These are phyloP conservation scores for Thalassophryne amazonica DNA, from an alignment of 2,797 vertebrate species.

Conservation along the genomic window DNA sequence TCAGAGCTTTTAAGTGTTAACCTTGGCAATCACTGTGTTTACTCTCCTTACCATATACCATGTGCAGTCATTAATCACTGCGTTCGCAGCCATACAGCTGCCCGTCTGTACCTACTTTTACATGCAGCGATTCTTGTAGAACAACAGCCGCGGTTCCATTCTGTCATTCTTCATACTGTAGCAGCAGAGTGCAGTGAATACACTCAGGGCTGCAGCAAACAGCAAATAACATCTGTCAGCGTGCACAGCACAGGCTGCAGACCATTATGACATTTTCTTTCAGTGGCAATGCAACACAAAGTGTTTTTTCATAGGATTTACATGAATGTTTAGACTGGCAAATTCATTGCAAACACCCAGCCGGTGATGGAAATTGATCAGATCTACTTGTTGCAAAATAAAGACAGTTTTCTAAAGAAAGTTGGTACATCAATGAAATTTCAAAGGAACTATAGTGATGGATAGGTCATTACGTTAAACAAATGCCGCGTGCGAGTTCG, in stretches of 20 bases:
- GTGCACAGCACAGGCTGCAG: not conserved
- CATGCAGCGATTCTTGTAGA: not conserved
- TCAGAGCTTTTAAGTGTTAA: conserved; percentile 58
- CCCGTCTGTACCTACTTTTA: conserved; percentile 22
- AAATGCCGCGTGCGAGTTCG: not conserved
- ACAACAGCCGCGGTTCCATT: conserved; percentile 18
- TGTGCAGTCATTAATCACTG: conserved; percentile 56
- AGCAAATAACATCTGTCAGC: conserved; percentile 31
- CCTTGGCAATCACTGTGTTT: conserved; percentile 54
- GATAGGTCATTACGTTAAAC: accelerated
- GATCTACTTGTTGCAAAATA: conserved; percentile 5
- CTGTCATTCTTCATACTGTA: not conserved
- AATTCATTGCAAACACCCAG: conserved; percentile 64
- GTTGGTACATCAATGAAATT: accelerated
- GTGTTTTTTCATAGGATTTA: conserved; percentile 81
- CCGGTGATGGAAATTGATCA: conserved; percentile 63
- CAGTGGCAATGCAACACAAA: conserved; percentile 51
- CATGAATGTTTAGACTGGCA: conserved; percentile 81
- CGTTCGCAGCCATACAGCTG: conserved; percentile 29
- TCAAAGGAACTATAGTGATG: accelerated
- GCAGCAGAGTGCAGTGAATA: not conserved
- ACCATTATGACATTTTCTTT: conserved; percentile 46
- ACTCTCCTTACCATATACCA: conserved; percentile 40
- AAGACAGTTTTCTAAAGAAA: not conserved
- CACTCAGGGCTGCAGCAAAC: not conserved